Conservation (phyloP, 2,888 invertebrate genomes). For the Dasysyrphus tricinctus region DNA sequence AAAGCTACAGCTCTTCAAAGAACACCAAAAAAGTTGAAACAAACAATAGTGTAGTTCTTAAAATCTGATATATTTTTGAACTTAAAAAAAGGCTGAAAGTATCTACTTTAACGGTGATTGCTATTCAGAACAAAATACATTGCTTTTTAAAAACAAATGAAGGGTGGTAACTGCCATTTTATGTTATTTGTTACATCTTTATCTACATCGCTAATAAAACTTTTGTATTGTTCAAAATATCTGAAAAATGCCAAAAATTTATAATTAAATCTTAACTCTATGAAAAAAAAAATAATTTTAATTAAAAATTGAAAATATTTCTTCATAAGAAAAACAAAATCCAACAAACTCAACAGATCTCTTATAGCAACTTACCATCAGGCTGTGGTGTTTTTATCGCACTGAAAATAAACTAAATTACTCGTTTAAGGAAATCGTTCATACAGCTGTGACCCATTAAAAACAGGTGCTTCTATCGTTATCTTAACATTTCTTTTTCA, state of each 20-base stretch:
- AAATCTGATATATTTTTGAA: too few relatives aligned
- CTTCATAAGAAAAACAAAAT: background rate
- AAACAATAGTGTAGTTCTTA: too few relatives aligned
- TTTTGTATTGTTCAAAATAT: background rate
- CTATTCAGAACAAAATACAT: too few relatives aligned
- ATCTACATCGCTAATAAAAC: background rate
- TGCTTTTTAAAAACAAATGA: too few relatives aligned
- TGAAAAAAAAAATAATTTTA: background rate
- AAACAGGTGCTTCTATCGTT: slow-evolving; percentile 64
- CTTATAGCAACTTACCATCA: too few relatives aligned
- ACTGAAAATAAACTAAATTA: slow-evolving; percentile 44
- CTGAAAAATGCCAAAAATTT: background rate
- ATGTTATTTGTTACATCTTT: background rate
- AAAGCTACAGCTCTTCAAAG: too few relatives aligned
- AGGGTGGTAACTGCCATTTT: too few relatives aligned
- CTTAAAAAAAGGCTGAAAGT: too few relatives aligned
- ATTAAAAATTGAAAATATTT: background rate
- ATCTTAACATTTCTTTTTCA: slow-evolving; percentile 48
- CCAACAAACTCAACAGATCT: background rate
- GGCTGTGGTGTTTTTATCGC: slow-evolving; percentile 21
- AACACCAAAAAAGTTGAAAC: too few relatives aligned
- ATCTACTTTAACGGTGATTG: too few relatives aligned
- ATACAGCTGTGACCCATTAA: slow-evolving; percentile 44
- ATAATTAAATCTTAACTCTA: background rate
- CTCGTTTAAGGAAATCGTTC: slow-evolving; percentile 20